Conservation (phyloP, 2,888 invertebrate genomes). For the Chymomyza procnemis region DNA sequence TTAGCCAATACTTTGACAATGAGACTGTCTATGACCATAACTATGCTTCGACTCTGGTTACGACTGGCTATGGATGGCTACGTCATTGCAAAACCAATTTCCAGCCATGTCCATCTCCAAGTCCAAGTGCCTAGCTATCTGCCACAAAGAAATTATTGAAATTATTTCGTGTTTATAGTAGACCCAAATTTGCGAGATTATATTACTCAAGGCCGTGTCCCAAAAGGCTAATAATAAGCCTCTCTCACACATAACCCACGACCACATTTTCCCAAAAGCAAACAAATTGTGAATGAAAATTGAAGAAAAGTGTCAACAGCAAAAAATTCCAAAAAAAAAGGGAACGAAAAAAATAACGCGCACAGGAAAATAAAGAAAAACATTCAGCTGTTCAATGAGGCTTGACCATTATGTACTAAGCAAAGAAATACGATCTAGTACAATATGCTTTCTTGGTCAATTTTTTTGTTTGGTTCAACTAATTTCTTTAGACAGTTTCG, state of each 20-base stretch:
- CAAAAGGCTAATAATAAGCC: background rate
- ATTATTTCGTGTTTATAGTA: conserved; percentile 49
- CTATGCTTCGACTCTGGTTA: background rate
- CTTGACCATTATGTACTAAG: background rate
- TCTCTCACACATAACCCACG: background rate
- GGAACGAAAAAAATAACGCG: too few relatives aligned
- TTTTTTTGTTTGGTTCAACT: background rate
- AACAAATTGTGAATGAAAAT: conserved; percentile 2
- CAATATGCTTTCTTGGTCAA: background rate
- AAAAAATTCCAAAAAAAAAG: background rate
- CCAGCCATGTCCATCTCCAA: background rate
- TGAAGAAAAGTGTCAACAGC: conserved; percentile 1
- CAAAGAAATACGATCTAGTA: background rate
- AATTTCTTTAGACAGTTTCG: background rate
- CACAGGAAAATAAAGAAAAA: too few relatives aligned
- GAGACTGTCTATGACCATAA: background rate
- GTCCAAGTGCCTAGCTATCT: background rate
- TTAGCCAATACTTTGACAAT: background rate
- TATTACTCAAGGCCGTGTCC: conserved; percentile 43
- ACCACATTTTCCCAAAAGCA: background rate
- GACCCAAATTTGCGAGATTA: conserved; percentile 59
- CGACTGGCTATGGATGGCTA: background rate
- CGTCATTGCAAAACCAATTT: conserved; percentile 2
- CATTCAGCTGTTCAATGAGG: background rate
- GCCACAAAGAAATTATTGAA: conserved; percentile 58